Conservation (phyloP, 2,888 invertebrate species). For the Aphrophora alni region DNA sequence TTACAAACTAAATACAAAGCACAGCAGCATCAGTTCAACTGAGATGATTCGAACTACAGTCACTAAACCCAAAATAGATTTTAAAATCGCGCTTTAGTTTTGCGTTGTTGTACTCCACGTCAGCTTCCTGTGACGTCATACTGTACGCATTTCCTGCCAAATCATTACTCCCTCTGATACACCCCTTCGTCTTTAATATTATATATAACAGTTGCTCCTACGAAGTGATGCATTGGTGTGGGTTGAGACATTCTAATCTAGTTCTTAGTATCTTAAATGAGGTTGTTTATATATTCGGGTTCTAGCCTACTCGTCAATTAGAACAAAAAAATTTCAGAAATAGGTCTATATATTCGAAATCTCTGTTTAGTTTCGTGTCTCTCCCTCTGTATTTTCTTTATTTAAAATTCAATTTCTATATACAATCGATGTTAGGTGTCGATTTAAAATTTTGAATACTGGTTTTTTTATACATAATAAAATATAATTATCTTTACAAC, state of each 20-base stretch:
- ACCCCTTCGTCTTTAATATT: not conserved
- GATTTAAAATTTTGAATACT: no score
- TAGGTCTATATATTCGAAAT: no score
- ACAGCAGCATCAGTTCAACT: not conserved
- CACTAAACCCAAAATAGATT: not conserved
- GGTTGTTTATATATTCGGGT: no score
- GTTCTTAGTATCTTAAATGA: no score
- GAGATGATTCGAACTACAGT: not conserved
- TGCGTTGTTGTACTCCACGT: not conserved
- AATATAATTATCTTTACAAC: no score
- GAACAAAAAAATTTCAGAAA: no score
- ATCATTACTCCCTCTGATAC: not conserved
- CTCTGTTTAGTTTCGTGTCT: no score
- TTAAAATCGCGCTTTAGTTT: not conserved
- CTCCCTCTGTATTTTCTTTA: no score
- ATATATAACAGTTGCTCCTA: not conserved
- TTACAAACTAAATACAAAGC: not conserved
- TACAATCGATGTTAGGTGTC: no score
- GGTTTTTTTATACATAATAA: no score
- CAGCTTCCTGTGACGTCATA: not conserved
- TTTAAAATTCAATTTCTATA: no score
- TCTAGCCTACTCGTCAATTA: no score
- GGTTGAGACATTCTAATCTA: not conserved
- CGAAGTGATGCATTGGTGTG: not conserved
- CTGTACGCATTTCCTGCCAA: not conserved